Evolutionary conservation across 2,797 vertebrate species (phyloP), one percentile per base, ranked within the genome.

Genomic region (Neosilurus mollespiculum): DNA sequence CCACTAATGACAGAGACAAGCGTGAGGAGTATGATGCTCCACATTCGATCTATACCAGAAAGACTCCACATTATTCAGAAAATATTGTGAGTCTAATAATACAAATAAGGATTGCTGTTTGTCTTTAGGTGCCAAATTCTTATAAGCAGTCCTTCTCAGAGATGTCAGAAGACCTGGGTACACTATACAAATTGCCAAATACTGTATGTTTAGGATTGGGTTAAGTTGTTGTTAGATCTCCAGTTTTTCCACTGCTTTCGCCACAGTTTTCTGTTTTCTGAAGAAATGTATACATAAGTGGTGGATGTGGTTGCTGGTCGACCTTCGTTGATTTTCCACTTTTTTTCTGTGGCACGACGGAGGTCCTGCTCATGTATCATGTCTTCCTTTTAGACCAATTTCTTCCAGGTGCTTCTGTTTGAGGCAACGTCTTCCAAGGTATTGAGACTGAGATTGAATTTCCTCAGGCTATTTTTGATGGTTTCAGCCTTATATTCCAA

Each of bases 301-400:
- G 37, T 78, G 61, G 15, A 78, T 65, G 37, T 65, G 76, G 37
- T 78, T 51, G 43, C 64, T 51, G 37, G 75, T 61, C 54, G 53
- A 73, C 53, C 71, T 56, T 30, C 59, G 58, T 77, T 51, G 59
- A 62, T 62, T 49, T 78, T 62, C 12, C 0, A 22, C 34, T 24
- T 49, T 64, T 24, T 18, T 22, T 49, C 8, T 51, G 37, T 3
- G 9, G 59, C 77, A 78, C 2, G 16, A 51, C 37, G 9, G 76
- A 53, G 61, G 24, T 78, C 9, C 61, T 65, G 61, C 61, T 78
- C 43, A 18, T 20, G 5, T 65, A 51, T 26, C 43, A 20, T 1
- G 59, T n/a, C 43, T 51, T 26, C 37, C 14, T 26, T 11, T 26
- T 26, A 3, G 15, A 65, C 26, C 37, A 61, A 78, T 64, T 64